Evolutionary conservation across 2,113 vertebrate species (phyloP).

Genomic region (Leucoraja erinaceus): DNA sequence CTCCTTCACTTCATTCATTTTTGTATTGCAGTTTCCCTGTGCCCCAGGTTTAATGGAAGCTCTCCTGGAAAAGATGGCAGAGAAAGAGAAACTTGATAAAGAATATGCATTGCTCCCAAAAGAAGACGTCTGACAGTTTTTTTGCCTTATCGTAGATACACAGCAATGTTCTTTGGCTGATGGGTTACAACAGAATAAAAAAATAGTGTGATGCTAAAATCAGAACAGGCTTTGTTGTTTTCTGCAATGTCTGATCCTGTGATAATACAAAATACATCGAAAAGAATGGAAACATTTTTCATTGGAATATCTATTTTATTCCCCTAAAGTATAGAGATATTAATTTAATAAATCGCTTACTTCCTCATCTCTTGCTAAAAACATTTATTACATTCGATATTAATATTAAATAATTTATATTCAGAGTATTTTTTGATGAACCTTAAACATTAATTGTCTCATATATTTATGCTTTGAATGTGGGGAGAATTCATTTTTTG

Average conservation of each 20-base stretch:
- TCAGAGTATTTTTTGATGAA: constrained; percentile 13
- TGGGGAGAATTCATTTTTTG: not conserved
- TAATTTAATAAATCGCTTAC: not conserved
- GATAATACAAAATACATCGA: constrained; percentile 29
- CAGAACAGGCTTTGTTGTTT: not conserved
- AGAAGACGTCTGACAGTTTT: constrained; percentile 47
- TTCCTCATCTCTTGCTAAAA: not conserved
- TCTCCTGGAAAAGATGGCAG: constrained; percentile 80
- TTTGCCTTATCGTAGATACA: too few species aligned
- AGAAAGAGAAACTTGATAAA: constrained; percentile 80
- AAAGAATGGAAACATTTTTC: constrained; percentile 18
- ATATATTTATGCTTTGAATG: not conserved
- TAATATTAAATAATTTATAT: not conserved
- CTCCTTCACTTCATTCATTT: constrained; percentile 40
- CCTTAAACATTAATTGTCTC: not conserved
- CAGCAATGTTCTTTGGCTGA: not conserved
- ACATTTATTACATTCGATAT: not conserved
- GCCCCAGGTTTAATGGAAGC: constrained; percentile 75
- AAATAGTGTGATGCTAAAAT: not conserved
- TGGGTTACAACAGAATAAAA: not conserved
- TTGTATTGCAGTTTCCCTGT: constrained; percentile 78
- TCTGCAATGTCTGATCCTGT: constrained; percentile 2
- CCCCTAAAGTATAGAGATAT: not conserved
- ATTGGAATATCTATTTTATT: not conserved
- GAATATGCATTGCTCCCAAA: constrained; percentile 68